phyloP scores from a whole-genome alignment of 2,113 vertebrate species.

The Zosterops japonicus region DNA sequence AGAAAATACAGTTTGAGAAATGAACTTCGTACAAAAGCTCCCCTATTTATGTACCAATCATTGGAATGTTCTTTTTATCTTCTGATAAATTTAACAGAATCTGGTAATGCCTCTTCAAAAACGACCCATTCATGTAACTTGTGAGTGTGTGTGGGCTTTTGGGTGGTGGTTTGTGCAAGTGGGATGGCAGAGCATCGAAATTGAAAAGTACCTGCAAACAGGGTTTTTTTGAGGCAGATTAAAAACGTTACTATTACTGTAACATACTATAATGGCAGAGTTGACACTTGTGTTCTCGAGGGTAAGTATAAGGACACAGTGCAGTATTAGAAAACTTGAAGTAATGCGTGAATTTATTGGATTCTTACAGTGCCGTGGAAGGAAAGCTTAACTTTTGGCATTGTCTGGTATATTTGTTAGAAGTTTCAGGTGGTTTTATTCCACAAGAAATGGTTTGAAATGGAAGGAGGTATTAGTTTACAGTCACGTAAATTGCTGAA shows the following conservation, averaged over 20 bases:
- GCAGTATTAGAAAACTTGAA: neutral
- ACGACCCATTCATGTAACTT: rapidly evolving
- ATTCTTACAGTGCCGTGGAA: neutral
- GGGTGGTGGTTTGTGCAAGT: neutral
- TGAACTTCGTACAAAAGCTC: neutral
- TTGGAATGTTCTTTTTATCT: neutral
- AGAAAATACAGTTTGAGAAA: neutral
- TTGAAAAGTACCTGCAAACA: rapidly evolving
- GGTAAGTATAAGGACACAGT: neutral
- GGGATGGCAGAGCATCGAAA: neutral
- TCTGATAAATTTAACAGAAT: neutral
- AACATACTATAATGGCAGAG: rapidly evolving
- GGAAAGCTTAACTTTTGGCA: neutral
- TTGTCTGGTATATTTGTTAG: neutral
- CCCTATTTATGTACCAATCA: rapidly evolving
- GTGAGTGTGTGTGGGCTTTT: rapidly evolving
- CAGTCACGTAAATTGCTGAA: neutral
- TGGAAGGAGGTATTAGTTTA: neutral
- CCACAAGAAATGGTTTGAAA: neutral
- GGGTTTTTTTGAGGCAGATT: neutral
- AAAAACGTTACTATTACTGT: neutral
- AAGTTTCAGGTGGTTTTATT: neutral
- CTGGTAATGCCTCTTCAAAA: neutral
- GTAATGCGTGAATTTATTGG: neutral
- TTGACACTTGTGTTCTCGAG: neutral